Evolutionary conservation across 2,113 vertebrate species (phyloP), one percentile per base, ranked within the genome.

Genomic region (Stictonetta naevosa): DNA sequence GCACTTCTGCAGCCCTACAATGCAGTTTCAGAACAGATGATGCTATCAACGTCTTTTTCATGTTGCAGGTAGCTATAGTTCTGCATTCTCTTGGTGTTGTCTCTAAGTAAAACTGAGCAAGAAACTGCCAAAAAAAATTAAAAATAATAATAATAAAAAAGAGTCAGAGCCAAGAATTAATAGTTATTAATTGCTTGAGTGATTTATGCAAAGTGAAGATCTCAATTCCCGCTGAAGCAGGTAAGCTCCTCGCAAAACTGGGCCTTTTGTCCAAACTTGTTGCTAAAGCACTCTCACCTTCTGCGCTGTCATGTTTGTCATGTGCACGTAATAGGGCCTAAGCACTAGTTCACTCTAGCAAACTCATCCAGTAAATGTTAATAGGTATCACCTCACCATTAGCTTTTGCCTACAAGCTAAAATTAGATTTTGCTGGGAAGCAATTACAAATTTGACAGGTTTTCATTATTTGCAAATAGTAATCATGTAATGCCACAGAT

Each of bases 391-490:
- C 42, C 0, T 0, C 52, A 34, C 40, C 19, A 7, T 40, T 67
- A 88, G 68, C 29, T 94, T 94, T 74, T 86, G 60, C 73, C 31
- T 10, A 68, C 8, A 59, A 87, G 58, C 17, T 40, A 86, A 67
- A 71, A 79, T 79, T 2, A 82, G 46, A 77, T 90, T 80, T 86
- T 90, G 34, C 56, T 88, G 55, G 28, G 19, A 83, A 95, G 63
- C 48, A 92, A 83, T 93, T 93, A 88, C 33, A 78, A 90, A 88
- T 93, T 40, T 93, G 72, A 92, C 83, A 81, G 60, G 33, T 68
- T 92, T 93, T 93, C 83, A 90, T 94, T 92, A 93, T 75, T 83
- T 78, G 73, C 56, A 71, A 78, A 86, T 59, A 74, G 38, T 64
- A 93, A 95, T 78, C 79, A 75, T 34, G 38, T 53, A 92, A 93